These are phyloP conservation scores for Lagenorhynchus albirostris DNA, from an alignment of 2,113 vertebrate genomes.

Conservation along the genomic window DNA sequence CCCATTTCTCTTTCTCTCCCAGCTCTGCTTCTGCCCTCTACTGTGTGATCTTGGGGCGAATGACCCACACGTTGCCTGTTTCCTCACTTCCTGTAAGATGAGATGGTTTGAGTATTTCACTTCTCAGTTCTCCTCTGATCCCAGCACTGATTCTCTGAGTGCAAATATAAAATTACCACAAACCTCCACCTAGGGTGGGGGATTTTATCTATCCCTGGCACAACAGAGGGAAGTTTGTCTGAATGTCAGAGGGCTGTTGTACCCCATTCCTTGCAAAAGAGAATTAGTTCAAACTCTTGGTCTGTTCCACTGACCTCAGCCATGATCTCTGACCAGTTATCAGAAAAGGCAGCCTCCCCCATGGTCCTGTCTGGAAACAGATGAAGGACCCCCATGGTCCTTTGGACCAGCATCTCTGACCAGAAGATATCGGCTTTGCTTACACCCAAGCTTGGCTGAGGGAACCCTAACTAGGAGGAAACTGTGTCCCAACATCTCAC, in stretches of 20 bases:
- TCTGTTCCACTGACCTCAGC: neutral
- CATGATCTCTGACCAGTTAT: neutral
- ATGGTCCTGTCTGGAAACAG: neutral
- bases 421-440: neutral
- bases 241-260: neutral
- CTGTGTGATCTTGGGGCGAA: neutral
- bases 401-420: neutral
- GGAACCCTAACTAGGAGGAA: neutral
- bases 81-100: neutral
- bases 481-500: neutral
- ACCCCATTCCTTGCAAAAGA: neutral
- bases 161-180: neutral
- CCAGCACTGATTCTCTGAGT: neutral
- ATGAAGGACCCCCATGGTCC: neutral
- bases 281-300: neutral
- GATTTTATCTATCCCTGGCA: neutral
- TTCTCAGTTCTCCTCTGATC: neutral
- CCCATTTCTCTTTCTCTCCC: neutral
- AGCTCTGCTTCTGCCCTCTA: neutral
- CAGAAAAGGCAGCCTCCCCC: neutral
- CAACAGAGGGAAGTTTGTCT: neutral
- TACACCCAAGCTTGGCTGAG: neutral
- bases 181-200: neutral
- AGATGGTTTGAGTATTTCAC: neutral
- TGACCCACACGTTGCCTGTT: neutral